Percentiles rank a stretch among this genome's conserved stretches.
Evolutionary conservation across 2,797 vertebrate species (phyloP).

Genomic region (Coregonus suidteri): DNA sequence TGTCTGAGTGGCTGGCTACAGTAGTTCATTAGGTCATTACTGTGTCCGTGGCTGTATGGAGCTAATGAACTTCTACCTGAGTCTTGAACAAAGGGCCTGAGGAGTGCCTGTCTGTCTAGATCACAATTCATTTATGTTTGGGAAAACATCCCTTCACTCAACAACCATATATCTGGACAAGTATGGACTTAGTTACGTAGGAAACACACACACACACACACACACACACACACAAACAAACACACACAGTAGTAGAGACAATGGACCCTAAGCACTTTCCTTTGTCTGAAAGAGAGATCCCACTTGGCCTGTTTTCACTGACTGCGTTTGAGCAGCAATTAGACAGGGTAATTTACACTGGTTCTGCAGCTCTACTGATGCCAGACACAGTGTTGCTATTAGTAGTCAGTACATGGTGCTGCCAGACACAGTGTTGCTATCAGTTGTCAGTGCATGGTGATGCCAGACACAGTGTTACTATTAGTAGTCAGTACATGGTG

Average conservation of each 20-base stretch:
- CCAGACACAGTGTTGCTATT: too few species aligned
- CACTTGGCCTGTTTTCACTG: constrained; percentile 10
- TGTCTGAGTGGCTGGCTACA: constrained; percentile 6
- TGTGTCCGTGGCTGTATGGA: constrained; percentile 13
- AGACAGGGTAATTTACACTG: constrained; percentile 15
- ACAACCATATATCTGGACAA: constrained; percentile 35
- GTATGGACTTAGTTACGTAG: constrained; percentile 23
- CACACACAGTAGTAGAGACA: constrained; percentile 6
- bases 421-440: too few species aligned
- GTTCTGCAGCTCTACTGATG: not conserved
- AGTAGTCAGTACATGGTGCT: too few species aligned
- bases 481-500: too few species aligned
- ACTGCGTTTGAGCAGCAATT: constrained; percentile 15
- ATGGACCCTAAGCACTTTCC: constrained; percentile 12
- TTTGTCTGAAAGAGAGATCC: constrained; percentile 18
- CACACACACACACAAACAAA: not conserved
- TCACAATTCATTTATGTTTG: constrained; percentile 18
- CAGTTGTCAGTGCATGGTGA: too few species aligned
- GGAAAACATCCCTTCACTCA: constrained; percentile 21
- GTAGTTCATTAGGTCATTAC: not conserved
- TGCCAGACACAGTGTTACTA: too few species aligned
- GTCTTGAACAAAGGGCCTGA: not conserved
- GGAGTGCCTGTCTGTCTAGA: not conserved
- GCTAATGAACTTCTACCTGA: constrained; percentile 35
- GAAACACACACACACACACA: not conserved